Conservation (phyloP, 2,113 vertebrate species). For the Oryzias curvinotus region DNA sequence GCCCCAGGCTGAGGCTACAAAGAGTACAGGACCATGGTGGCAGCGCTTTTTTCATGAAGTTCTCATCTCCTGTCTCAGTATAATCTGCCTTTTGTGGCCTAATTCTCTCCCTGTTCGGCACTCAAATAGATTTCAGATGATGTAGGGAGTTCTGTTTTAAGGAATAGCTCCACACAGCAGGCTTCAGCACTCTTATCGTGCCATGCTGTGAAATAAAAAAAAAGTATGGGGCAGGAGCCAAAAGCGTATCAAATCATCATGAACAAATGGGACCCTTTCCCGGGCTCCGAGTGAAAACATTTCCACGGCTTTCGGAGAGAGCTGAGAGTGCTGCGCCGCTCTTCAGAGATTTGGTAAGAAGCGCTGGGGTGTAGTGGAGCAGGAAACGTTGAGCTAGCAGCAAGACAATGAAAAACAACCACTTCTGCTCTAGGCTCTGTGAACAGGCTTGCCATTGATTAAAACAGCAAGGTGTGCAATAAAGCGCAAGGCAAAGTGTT, state of each 20-base stretch:
- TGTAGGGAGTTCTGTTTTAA: conserved; percentile 55
- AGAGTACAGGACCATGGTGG: conserved; percentile 45
- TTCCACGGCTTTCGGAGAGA: conserved; percentile 33
- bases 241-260: conserved; percentile 61
- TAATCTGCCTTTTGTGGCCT: conserved; percentile 50
- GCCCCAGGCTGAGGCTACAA: conserved; percentile 43
- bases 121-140: conserved; percentile 62
- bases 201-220: conserved; percentile 48
- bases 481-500: conserved; percentile 76
- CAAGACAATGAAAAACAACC: conserved; percentile 74
- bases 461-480: conserved; percentile 85
- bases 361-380: conserved; percentile 56
- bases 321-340: conserved; percentile 43
- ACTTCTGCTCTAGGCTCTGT: conserved; percentile 74
- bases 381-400: conserved; percentile 53
- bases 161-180: conserved; percentile 54
- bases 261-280: conserved; percentile 40
- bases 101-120: conserved; percentile 52
- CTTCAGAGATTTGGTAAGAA: conserved; percentile 53
- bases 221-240: conserved; percentile 44
- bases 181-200: conserved; percentile 40
- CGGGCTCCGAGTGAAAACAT: conserved; percentile 36
- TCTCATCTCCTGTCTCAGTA: conserved; percentile 45
- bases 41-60: conserved; percentile 56
- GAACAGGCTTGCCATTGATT: conserved; percentile 85